phyloP scores from a whole-genome alignment of 1,140 invertebrate species.

The Phortica variegata region DNA sequence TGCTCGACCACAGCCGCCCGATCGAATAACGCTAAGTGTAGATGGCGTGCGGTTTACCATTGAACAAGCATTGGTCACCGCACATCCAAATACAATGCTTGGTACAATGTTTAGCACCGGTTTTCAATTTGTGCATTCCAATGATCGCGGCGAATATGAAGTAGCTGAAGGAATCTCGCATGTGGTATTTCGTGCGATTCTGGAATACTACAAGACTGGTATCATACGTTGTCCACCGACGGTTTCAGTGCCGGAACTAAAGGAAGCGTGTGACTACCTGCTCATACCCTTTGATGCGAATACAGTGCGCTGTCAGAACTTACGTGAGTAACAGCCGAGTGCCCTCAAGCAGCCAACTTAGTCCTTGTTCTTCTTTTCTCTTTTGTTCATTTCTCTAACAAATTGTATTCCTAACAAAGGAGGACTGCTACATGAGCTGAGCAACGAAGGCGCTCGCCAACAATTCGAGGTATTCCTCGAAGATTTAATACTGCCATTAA shows the following conservation, averaged over 20 bases:
- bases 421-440: slow-evolving; percentile 94
- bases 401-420: slow-evolving; percentile 60
- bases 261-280: slow-evolving; percentile 98
- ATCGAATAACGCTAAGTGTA: slow-evolving; percentile 81
- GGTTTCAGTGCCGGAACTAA: slow-evolving; percentile 87
- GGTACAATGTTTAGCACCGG: slow-evolving; percentile 97
- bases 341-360: slow-evolving; percentile 24
- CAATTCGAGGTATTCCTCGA: slow-evolving; percentile 97
- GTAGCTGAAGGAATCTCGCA: slow-evolving; percentile 98
- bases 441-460: slow-evolving; percentile 95
- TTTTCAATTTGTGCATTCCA: slow-evolving; percentile 89
- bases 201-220: slow-evolving; percentile 93
- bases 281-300: slow-evolving; percentile 96
- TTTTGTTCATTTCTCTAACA: slow-evolving; percentile 18
- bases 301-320: slow-evolving; percentile 93
- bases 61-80: slow-evolving; percentile 86
- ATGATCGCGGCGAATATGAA: slow-evolving; percentile 95
- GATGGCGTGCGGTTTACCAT: slow-evolving; percentile 91
- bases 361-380: slow-evolving; percentile 28
- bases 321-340: slow-evolving; percentile 67
- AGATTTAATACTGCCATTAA: slow-evolving; percentile 90
- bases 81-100: slow-evolving; percentile 90
- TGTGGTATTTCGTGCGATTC: slow-evolving; percentile 90
- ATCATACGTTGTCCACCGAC: slow-evolving; percentile 80
- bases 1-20: slow-evolving; percentile 29